phyloP scores from a whole-genome alignment of 2,888 invertebrate species.

The Liopterus haemorrhoidalis region DNA sequence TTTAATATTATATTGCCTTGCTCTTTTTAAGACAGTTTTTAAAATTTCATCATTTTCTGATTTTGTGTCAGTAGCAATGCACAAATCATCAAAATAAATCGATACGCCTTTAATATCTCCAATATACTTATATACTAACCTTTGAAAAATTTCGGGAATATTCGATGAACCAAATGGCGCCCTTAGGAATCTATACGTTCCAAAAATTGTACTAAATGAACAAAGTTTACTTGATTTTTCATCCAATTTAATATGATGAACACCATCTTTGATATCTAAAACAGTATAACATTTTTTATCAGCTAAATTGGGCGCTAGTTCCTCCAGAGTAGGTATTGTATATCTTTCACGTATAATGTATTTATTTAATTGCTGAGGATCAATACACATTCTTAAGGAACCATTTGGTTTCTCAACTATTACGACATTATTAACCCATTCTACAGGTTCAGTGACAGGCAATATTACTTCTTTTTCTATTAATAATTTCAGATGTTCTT shows the following conservation, averaged over 20 bases:
- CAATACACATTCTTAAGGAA: slow-evolving; percentile 33
- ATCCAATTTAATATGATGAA: slow-evolving; percentile 34
- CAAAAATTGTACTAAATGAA: slow-evolving; percentile 36
- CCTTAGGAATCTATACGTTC: slow-evolving; percentile 30
- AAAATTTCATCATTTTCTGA: slow-evolving; percentile 33
- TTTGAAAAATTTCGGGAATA: slow-evolving; percentile 37
- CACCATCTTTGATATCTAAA: slow-evolving; percentile 37
- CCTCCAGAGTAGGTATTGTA: slow-evolving; percentile 31
- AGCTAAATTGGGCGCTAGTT: slow-evolving; percentile 25
- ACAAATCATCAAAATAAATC: slow-evolving; percentile 38
- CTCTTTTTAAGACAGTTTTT: slow-evolving; percentile 30
- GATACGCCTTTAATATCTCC: slow-evolving; percentile 34
- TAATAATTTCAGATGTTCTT: background rate
- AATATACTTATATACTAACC: slow-evolving; percentile 37
- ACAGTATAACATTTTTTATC: slow-evolving; percentile 30
- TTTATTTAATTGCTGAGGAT: slow-evolving; percentile 33
- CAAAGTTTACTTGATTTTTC: slow-evolving; percentile 31
- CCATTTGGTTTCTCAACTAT: slow-evolving; percentile 34
- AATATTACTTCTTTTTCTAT: slow-evolving; percentile 18
- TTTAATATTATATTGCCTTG: slow-evolving; percentile 33
- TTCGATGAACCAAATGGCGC: slow-evolving; percentile 25
- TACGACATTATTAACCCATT: slow-evolving; percentile 31
- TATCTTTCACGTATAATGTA: slow-evolving; percentile 27
- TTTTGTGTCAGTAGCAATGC: slow-evolving; percentile 20
- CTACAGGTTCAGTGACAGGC: slow-evolving; percentile 20